phyloP scores from a whole-genome alignment of 2,797 vertebrate species.

The Acanthis flammea region DNA sequence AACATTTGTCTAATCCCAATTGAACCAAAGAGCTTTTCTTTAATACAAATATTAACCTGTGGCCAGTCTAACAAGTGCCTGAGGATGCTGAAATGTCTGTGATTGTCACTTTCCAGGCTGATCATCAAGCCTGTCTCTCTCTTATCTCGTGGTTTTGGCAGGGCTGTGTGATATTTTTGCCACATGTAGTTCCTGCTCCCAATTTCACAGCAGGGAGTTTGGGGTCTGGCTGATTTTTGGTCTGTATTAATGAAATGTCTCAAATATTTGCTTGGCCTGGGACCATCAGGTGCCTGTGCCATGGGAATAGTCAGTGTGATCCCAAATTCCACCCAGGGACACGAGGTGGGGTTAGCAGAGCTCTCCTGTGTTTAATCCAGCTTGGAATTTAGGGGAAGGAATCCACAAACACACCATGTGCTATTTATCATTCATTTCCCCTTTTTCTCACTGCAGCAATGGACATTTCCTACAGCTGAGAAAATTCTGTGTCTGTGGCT shows the following conservation, averaged over 20 bases:
- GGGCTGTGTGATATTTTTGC: neutral
- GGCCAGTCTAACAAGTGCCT: neutral
- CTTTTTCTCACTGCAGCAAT: neutral
- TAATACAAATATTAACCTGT: neutral
- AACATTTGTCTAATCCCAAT: neutral
- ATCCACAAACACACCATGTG: neutral
- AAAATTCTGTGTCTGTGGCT: neutral
- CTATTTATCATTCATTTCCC: neutral
- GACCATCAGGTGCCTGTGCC: neutral
- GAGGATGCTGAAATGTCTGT: neutral
- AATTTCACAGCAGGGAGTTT: fast-evolving
- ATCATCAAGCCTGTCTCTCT: fast-evolving
- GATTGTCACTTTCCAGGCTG: neutral
- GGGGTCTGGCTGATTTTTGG: neutral
- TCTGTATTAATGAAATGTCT: neutral
- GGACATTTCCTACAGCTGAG: neutral
- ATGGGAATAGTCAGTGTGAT: fast-evolving
- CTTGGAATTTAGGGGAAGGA: neutral
- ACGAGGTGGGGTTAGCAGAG: neutral
- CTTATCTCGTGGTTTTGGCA: neutral
- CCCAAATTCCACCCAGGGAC: neutral
- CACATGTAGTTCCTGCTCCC: neutral
- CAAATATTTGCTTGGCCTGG: neutral
- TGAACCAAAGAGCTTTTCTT: neutral
- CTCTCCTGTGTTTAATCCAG: neutral